phyloP scores from a whole-genome alignment of 2,797 vertebrate species.

The Chelonia mydas region DNA sequence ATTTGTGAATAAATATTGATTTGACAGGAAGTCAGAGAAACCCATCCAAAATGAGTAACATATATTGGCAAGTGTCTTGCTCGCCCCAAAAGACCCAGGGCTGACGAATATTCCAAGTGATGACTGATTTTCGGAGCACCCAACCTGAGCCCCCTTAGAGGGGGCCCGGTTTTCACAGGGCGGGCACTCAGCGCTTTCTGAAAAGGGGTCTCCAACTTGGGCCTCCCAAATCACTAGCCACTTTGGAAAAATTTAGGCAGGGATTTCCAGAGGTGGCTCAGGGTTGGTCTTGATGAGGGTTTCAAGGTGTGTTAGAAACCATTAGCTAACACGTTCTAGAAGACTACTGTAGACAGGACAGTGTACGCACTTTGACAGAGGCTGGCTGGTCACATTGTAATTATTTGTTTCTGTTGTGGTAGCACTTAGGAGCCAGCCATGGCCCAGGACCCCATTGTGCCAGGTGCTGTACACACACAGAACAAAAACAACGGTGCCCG shows the following conservation, averaged over 20 bases:
- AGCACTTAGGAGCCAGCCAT: not conserved
- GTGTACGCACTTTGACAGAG: not conserved
- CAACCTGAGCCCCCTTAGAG: not conserved
- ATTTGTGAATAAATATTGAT: constrained; percentile 77
- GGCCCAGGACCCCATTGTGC: not conserved
- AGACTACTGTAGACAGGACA: not conserved
- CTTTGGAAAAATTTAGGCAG: not conserved
- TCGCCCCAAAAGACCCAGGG: not conserved
- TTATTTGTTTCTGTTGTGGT: not conserved
- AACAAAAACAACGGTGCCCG: not conserved
- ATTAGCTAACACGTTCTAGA: not conserved
- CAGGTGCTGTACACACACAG: not conserved
- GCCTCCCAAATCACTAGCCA: not conserved
- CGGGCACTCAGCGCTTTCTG: not conserved
- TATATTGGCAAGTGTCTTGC: not conserved
- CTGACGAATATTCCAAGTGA: not conserved
- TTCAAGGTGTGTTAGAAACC: not conserved
- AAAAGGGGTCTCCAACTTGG: not conserved
- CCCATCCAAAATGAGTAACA: constrained; percentile 38
- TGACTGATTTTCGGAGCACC: not conserved
- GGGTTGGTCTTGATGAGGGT: not conserved
- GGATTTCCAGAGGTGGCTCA: not conserved
- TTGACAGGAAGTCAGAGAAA: constrained; percentile 62
- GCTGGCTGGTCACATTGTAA: not conserved
- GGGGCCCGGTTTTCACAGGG: not conserved